phyloP scores from a whole-genome alignment of 1,140 invertebrate genomes.

The Olivierus martensii region DNA sequence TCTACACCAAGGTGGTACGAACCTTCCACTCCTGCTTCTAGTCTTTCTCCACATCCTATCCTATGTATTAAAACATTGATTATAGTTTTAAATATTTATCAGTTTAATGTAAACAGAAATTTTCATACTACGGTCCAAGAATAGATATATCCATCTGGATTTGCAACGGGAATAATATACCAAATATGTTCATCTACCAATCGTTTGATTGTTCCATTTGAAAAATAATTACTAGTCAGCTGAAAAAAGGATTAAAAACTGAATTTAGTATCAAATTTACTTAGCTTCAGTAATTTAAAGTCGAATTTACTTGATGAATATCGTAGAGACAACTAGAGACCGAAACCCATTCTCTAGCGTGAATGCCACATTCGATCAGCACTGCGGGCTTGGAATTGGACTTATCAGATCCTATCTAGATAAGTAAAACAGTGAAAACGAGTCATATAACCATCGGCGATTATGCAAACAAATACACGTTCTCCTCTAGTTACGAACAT shows the following conservation, averaged over 20 bases:
- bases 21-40: not conserved
- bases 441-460: no score
- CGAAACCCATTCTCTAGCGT: slow-evolving; percentile 84
- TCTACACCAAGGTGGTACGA: slow-evolving; percentile 14
- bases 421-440: no score
- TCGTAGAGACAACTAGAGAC: slow-evolving; percentile 70
- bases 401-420: slow-evolving; percentile 6
- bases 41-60: slow-evolving; percentile 24
- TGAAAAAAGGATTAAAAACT: slow-evolving; percentile 24
- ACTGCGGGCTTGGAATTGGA: slow-evolving; percentile 10
- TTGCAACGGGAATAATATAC: slow-evolving; percentile 48
- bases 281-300: slow-evolving; percentile 28
- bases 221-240: slow-evolving; percentile 37
- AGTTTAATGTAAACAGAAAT: not conserved
- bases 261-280: not conserved
- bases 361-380: slow-evolving; percentile 47
- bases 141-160: slow-evolving; percentile 56
- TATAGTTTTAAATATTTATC: not conserved
- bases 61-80: slow-evolving; percentile 5
- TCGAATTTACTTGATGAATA: slow-evolving; percentile 45
- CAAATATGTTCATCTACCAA: slow-evolving; percentile 34
- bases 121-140: slow-evolving; percentile 31
- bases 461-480: no score
- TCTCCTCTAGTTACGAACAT: no score
- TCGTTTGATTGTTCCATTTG: slow-evolving; percentile 22